Evolutionary conservation across 2,888 invertebrate genomes (phyloP), one percentile per base, ranked within the genome.

Genomic region (Tetranychus truncatus): DNA sequence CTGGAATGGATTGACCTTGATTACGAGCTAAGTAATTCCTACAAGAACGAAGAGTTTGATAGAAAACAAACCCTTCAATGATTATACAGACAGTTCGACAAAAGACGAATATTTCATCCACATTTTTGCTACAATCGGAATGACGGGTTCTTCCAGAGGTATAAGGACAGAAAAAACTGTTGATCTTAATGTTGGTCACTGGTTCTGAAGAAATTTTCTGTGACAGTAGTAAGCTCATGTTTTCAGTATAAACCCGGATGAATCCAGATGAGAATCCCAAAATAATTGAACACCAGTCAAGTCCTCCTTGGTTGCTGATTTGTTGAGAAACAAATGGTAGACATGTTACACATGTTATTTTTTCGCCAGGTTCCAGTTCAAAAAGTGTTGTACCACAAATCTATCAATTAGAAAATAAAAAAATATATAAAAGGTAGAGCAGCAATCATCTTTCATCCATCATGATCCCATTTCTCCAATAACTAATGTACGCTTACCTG

Each of bases 221-320:
- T 72, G 89, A 88, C 69, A 92, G 84, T 72, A 96, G 84, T 77
- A 91, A 84, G 76, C 89, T 88, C 20, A 93, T 93, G 78, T 88
- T 88, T 87, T 95, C 94, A 1, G 92, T 92, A 81, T 92, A 95
- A 84, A 95, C 92, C 77, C 89, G 86, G 15, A 95, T 86, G 84
- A 86, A 87, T 21, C 96, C 96, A 79, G 91, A 89, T 79, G 87
- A 88, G 80, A 91, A 90, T 18, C 95, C 96, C 76, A 93, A 87
- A 77, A 89, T 87, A 77, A 95, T 87, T 81, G 93, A 94, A 18
- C 92, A 94, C 95, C 95, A 96, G 82, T 96, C 95, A 45, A 91
- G 88, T 7, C 88, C 88, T 81, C 88, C 85, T 66, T 74, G 21
- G 18, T 66, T 67, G 21, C 45, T 66, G 67, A 74, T 76, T 71